phyloP scores from a whole-genome alignment of 2,888 invertebrate species.

The Nymphalis urticae region DNA sequence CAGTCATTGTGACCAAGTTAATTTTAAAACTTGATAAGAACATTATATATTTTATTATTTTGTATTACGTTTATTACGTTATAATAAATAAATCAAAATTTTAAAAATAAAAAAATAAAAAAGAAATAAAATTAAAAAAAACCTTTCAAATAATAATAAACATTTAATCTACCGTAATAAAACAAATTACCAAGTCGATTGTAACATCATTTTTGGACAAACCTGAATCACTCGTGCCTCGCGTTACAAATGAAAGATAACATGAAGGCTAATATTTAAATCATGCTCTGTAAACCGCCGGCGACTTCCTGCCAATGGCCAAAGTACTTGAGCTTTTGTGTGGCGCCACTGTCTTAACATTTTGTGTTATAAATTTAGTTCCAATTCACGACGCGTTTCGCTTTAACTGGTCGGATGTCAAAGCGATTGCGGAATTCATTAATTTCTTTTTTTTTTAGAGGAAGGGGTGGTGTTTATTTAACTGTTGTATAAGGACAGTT shows the following conservation, averaged over 20 bases:
- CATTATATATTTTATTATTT: too few relatives aligned
- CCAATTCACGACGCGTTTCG: conserved; percentile 40
- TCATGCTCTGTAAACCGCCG: conserved; percentile 55
- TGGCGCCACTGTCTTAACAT: conserved; percentile 33
- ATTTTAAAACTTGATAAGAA: neutral
- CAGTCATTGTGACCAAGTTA: too few relatives aligned
- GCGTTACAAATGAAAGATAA: conserved; percentile 72
- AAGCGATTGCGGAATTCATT: conserved; percentile 61
- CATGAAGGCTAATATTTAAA: conserved; percentile 70
- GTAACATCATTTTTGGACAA: conserved; percentile 43
- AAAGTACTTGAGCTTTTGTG: conserved; percentile 48
- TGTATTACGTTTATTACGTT: neutral
- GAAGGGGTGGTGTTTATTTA: conserved; percentile 41
- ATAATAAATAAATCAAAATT: too few relatives aligned
- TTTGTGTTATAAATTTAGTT: conserved; percentile 33
- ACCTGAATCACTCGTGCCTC: conserved; percentile 53
- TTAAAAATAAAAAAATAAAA: too few relatives aligned
- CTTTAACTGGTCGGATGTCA: conserved; percentile 45
- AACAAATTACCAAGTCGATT: conserved; percentile 22
- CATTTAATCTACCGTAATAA: conserved; percentile 2
- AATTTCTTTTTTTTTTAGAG: conserved; percentile 67
- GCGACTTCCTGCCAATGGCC: conserved; percentile 55
- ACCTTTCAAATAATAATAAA: neutral
- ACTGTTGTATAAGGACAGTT: conserved; percentile 6
- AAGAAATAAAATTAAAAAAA: too few relatives aligned